phyloP scores from a whole-genome alignment of 2,113 vertebrate genomes.

The Saguinus midas region DNA sequence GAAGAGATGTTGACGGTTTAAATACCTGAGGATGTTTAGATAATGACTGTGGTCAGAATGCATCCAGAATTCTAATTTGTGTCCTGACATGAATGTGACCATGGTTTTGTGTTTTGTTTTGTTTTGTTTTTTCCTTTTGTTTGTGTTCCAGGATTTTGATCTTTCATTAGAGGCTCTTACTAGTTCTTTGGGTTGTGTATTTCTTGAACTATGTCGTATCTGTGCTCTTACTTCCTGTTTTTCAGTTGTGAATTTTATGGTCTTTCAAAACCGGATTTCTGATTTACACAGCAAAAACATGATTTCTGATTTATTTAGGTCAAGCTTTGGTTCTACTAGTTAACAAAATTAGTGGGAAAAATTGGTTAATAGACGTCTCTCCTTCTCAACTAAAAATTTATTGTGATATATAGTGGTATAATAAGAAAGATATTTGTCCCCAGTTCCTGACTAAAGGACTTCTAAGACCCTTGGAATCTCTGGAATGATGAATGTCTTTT shows the following conservation, averaged over 20 bases:
- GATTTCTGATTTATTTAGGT: constrained; percentile 28
- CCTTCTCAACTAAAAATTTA: not conserved
- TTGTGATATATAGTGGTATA: not conserved
- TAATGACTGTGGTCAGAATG: not conserved
- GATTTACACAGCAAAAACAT: not conserved
- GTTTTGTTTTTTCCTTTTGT: not conserved
- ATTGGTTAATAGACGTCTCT: constrained; percentile 14
- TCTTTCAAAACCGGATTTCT: constrained; percentile 48
- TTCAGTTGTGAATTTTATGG: constrained; percentile 21
- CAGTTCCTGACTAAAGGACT: not conserved
- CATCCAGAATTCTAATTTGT: constrained; percentile 29
- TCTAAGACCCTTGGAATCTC: not conserved
- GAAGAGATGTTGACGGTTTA: not conserved
- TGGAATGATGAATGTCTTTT: not conserved
- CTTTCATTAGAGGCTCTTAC: not conserved
- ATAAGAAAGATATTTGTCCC: not conserved
- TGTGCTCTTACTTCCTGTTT: not conserved
- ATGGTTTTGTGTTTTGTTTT: not conserved
- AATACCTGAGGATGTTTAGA: not conserved
- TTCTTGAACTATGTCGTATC: not conserved
- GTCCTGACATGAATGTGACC: not conserved
- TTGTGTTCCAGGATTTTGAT: not conserved
- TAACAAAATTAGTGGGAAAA: constrained; percentile 30
- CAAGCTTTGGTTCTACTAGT: not conserved
- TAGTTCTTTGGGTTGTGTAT: not conserved